Conservation (phyloP, 2,888 invertebrate species). For the Trissoscelio sp. region DNA sequence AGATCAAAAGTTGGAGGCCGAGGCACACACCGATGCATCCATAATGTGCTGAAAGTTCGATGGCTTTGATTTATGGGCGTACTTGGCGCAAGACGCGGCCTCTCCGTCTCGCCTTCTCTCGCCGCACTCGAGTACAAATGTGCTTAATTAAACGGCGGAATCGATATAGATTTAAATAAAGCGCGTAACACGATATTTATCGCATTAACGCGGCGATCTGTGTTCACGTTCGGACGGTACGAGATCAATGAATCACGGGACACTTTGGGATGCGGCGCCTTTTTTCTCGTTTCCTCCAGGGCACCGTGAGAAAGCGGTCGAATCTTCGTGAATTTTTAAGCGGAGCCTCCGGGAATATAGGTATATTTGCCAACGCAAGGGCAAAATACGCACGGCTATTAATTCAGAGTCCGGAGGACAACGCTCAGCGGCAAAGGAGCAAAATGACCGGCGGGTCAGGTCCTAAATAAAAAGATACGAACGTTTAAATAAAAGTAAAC, state of each 20-base stretch:
- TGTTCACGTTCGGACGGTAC: slow-evolving; percentile 69
- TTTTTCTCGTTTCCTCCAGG: slow-evolving; percentile 70
- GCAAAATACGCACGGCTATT: slow-evolving; percentile 80
- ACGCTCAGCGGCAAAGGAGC: slow-evolving; percentile 78
- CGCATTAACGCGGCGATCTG: slow-evolving; percentile 70
- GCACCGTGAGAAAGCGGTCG: slow-evolving; percentile 79
- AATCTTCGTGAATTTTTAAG: slow-evolving; percentile 75
- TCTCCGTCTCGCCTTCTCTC: slow-evolving; percentile 17
- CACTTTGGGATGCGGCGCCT: slow-evolving; percentile 70
- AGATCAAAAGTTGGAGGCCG: slow-evolving; percentile 63
- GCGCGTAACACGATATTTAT: slow-evolving; percentile 70
- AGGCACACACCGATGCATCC: slow-evolving; percentile 49
- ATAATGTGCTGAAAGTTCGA: slow-evolving; percentile 60
- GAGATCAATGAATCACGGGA: slow-evolving; percentile 71
- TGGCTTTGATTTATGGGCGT: slow-evolving; percentile 58
- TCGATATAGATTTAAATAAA: slow-evolving; percentile 69
- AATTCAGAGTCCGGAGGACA: slow-evolving; percentile 79
- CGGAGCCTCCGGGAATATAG: slow-evolving; percentile 71
- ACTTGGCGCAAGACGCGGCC: slow-evolving; percentile 41
- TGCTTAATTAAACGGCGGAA: slow-evolving; percentile 69
- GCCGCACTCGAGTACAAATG: slow-evolving; percentile 53
- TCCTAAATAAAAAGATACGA: slow-evolving; percentile 82
- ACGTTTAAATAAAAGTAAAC: slow-evolving; percentile 83
- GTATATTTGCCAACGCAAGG: slow-evolving; percentile 73
- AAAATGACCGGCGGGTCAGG: slow-evolving; percentile 80